These are phyloP conservation scores for Tachystola acroxantha DNA, from an alignment of 2,888 invertebrate genomes.

Conservation along the genomic window DNA sequence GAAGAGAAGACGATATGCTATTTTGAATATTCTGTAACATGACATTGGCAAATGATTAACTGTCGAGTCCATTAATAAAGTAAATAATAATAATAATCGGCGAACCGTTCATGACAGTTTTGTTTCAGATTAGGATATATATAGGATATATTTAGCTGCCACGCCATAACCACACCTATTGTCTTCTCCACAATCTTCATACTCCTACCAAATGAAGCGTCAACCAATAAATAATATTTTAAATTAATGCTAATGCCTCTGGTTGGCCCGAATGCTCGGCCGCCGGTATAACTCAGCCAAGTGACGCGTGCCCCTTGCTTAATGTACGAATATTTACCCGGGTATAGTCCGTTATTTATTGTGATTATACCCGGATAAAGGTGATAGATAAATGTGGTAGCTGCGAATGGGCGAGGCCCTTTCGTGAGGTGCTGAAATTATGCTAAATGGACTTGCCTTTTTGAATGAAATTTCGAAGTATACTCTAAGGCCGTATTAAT, in stretches of 20 bases:
- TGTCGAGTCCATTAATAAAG: too few species aligned
- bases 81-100: too few species aligned
- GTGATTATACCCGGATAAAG: slow-evolving; percentile 55
- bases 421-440: background rate
- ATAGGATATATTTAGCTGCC: too few species aligned
- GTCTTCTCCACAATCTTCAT: background rate
- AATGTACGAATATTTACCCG: slow-evolving; percentile 57
- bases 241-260: slow-evolving; percentile 75
- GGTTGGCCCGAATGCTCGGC: slow-evolving; percentile 65
- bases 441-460: background rate
- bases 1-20: too few species aligned
- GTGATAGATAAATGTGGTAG: slow-evolving; percentile 53
- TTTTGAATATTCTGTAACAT: too few species aligned
- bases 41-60: too few species aligned
- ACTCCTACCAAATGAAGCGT: slow-evolving; percentile 36
- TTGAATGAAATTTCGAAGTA: too few species aligned
- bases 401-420: background rate
- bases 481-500: too few species aligned
- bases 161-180: too few species aligned
- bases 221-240: slow-evolving; percentile 76
- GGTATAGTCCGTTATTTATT: slow-evolving; percentile 56
- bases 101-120: too few species aligned
- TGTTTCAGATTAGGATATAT: too few species aligned
- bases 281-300: slow-evolving; percentile 65
- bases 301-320: slow-evolving; percentile 48